Evolutionary conservation across 2,888 invertebrate species (phyloP), one percentile per base, ranked within the genome.

Genomic region (Automeris io): DNA sequence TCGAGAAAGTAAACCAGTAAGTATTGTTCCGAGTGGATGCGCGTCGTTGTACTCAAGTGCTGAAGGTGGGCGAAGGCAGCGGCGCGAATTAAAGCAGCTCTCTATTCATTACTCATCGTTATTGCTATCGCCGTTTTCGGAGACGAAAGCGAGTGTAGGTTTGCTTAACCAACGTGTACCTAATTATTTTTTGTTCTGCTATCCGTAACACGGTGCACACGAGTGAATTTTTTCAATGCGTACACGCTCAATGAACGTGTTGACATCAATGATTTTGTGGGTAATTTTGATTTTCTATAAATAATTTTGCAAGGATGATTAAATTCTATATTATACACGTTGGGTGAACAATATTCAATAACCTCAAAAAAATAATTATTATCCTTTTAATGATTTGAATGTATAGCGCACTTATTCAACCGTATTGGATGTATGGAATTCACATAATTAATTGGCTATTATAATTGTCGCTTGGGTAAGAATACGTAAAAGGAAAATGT

Each of bases 81-180:
- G 69, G 74, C 73, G 83, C 75, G 72, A 81, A 82, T 77, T 82
- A 80, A 79, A 82, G 65, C 82, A 79, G 78, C 86, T 86, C 86
- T 85, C 85, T 86, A 86, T 85, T 77, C 83, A 85, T 86, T 86
- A 85, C 82, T 83, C 86, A 83, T 85, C 73, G 73, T 77, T 82
- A 79, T 83, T 85, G 77, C 83, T 77, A 79, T 80, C 64, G 55
- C 81, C 81, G 70, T 80, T 76, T 83, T 68, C 60, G 79, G 75
- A 75, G 73, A 78, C 78, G 81, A 83, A 83, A 83, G 76, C 71
- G 73, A 75, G 77, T 77, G 81, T 82, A 78, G 81, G 79, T 64
- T 73, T 68, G 63, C 61, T 60, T 62, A 61, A 59, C 54, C 55
- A 57, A 60, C 48, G 55, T 55, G 39, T 16, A 31, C 21, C 39